Percentiles rank a stretch among this genome's conserved stretches.
Evolutionary conservation across 2,797 vertebrate genomes (phyloP).

Genomic region (Ataeniobius toweri): DNA sequence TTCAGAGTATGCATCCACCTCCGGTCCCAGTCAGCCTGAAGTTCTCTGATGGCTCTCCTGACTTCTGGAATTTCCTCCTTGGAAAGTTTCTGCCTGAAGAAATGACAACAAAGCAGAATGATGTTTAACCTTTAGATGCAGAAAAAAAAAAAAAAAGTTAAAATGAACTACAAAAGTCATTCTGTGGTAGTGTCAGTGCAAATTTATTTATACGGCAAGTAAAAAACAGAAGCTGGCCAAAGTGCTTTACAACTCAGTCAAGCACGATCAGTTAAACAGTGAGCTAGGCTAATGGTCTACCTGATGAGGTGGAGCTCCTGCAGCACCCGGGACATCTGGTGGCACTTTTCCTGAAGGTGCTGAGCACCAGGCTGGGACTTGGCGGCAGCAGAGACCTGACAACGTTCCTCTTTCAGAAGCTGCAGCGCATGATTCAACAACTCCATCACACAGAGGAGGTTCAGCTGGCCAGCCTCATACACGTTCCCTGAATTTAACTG

Average conservation of each 20-base stretch:
- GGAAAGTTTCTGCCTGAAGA: slow-evolving; percentile 76
- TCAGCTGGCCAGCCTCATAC: slow-evolving; percentile 85
- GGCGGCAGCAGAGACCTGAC: slow-evolving; percentile 24
- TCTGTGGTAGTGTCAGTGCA: accelerated
- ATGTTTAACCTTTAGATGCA: not conserved
- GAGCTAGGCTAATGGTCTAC: slow-evolving; percentile 59
- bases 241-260: not conserved
- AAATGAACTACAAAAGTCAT: not conserved
- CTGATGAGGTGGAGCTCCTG: slow-evolving; percentile 73
- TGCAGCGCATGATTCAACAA: slow-evolving; percentile 84
- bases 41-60: slow-evolving; percentile 58
- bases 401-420: slow-evolving; percentile 75
- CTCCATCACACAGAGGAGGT: slow-evolving; percentile 83
- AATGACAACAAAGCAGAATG: not conserved
- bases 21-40: slow-evolving; percentile 80
- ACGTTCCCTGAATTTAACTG: slow-evolving; percentile 82
- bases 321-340: slow-evolving; percentile 62
- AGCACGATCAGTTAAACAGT: not conserved
- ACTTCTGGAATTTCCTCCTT: slow-evolving; percentile 68
- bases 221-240: not conserved
- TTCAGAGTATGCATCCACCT: slow-evolving; percentile 83
- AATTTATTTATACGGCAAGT: too few species aligned
- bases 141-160: not conserved
- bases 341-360: slow-evolving; percentile 67
- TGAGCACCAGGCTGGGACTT: slow-evolving; percentile 52